A percentile compares a stretch with the other conserved stretches of the same genome.
Evolutionary conservation across 2,113 vertebrate species (phyloP).

Genomic region (Campylomormyrus numenius): DNA sequence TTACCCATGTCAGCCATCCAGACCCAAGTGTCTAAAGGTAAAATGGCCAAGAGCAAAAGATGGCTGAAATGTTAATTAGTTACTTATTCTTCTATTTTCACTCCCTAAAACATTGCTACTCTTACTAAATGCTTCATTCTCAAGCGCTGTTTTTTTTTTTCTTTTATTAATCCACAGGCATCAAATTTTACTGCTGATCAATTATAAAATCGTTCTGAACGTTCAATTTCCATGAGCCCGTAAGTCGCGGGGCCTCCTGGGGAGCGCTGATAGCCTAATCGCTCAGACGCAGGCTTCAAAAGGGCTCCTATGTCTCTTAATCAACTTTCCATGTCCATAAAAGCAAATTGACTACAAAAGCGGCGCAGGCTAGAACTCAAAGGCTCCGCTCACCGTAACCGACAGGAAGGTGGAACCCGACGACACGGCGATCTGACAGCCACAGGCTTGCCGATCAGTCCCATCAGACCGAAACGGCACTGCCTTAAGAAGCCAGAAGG

Average conservation of each 20-base stretch:
- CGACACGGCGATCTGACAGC: neutral
- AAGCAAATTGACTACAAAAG: neutral
- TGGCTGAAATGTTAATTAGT: neutral
- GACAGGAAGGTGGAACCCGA: neutral
- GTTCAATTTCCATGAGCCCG: slow-evolving; percentile 7
- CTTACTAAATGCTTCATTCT: slow-evolving; percentile 27
- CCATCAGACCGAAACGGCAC: no score
- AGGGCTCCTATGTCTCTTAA: neutral
- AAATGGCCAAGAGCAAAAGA: neutral
- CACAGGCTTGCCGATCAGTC: neutral
- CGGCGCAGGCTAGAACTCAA: neutral
- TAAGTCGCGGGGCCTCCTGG: neutral
- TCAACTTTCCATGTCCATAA: slow-evolving; percentile 9
- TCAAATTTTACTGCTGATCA: slow-evolving; percentile 25
- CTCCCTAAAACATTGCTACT: neutral
- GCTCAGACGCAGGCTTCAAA: slow-evolving; percentile 16
- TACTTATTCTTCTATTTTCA: neutral
- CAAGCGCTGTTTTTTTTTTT: neutral
- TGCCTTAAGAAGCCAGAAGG: neutral
- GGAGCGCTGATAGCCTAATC: slow-evolving; percentile 9
- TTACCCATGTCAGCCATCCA: neutral
- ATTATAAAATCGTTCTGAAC: slow-evolving; percentile 9
- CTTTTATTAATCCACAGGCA: slow-evolving; percentile 19
- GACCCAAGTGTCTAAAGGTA: neutral
- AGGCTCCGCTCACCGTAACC: neutral